A percentile compares a stretch with the other conserved stretches of the same genome.
Conservation (phyloP, 2,113 vertebrate species). For the Coptodon rendalli region DNA sequence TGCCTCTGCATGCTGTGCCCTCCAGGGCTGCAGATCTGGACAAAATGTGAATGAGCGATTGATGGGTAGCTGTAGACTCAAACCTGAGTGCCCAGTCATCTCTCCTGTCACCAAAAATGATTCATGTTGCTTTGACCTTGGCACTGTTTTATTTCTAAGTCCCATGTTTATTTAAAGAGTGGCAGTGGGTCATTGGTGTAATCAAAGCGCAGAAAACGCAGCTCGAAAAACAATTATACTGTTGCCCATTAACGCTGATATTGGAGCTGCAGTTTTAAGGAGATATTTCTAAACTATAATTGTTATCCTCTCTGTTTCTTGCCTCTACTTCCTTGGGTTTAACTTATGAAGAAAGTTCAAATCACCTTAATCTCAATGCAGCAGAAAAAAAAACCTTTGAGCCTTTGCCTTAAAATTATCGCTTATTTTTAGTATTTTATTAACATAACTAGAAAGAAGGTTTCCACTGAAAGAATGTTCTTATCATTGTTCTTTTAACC, state of each 20-base stretch:
- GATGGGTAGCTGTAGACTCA: background rate
- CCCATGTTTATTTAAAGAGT: constrained; percentile 41
- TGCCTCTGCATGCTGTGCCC: background rate
- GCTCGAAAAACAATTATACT: background rate
- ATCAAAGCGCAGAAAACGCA: background rate
- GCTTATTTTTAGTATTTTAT: background rate
- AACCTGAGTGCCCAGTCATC: background rate
- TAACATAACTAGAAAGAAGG: background rate
- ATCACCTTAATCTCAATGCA: background rate
- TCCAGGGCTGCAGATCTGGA: background rate
- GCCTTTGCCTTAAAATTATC: background rate
- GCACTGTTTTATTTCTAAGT: constrained; percentile 1
- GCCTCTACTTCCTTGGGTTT: background rate
- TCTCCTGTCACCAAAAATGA: background rate
- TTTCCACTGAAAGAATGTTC: background rate
- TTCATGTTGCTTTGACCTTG: constrained; percentile 17
- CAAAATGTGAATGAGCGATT: constrained; percentile 4
- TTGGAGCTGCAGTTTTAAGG: background rate
- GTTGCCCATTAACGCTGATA: background rate
- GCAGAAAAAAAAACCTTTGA: background rate
- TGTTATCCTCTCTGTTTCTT: background rate
- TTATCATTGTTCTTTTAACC: background rate
- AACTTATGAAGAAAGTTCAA: background rate
- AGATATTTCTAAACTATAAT: background rate
- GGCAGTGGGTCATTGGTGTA: background rate